Evolutionary conservation across 2,113 vertebrate species (phyloP).

Genomic region (Tetrax tetrax): DNA sequence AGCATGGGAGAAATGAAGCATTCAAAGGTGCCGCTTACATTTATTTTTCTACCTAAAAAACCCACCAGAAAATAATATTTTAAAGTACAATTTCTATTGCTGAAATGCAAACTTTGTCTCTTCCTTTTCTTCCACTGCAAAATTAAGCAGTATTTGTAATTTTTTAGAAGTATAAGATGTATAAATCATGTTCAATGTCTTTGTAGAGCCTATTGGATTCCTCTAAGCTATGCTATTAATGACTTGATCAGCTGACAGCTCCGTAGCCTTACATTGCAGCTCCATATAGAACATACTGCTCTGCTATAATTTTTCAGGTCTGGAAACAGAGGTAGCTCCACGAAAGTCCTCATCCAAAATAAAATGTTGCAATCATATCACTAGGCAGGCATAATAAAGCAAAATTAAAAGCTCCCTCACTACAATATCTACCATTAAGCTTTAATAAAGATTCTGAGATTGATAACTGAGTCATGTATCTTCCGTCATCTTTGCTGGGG

Average conservation of each 20-base stretch:
- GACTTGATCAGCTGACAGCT: not conserved
- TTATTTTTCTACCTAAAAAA: not conserved
- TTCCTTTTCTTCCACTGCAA: not conserved
- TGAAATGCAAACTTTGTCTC: not conserved
- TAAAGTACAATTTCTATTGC: not conserved
- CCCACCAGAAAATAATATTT: not conserved
- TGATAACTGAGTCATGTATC: not conserved
- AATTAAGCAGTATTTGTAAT: not conserved
- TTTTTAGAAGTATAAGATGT: not conserved
- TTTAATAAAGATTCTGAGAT: constrained; percentile 16
- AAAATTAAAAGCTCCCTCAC: not conserved
- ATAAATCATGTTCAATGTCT: not conserved
- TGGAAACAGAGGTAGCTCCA: not conserved
- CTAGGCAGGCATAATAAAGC: not conserved
- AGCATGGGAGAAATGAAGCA: not conserved
- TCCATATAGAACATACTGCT: not conserved
- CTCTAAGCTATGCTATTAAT: not conserved
- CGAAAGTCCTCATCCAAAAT: not conserved
- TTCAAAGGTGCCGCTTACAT: not conserved
- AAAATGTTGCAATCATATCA: not conserved
- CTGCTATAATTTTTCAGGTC: not conserved
- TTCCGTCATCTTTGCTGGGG: not conserved
- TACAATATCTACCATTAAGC: not conserved
- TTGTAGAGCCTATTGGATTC: not conserved
- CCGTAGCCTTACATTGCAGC: accelerated